Base-by-base conservation (phyloP, 1,140 invertebrate genomes). In the Brachionus angularis region DNA sequence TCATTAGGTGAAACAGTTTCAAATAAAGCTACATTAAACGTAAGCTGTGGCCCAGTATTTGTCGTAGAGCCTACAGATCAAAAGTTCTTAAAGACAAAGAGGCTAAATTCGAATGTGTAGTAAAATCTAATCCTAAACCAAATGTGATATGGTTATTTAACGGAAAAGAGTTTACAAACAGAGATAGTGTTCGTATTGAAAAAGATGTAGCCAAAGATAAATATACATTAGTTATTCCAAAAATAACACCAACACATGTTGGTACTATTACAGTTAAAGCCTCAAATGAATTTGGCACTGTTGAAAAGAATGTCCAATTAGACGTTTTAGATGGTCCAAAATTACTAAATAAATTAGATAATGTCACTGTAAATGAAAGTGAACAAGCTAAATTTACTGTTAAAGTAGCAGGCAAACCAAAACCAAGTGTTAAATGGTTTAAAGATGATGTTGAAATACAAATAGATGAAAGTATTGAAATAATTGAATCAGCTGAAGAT, bases 131-230 rank as follows among this genome's bases (percentile, higher is more conserved):
- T 79, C 91, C 91, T 29, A 84, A 86, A 10, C 91, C 91, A 2
- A 87, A 87, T 79, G 87, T 94, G 3, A 86, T 85, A 23, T 95
- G 91, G 91, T 86, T 90, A 67, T 62, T 80, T 71, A 78, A 79
- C 29, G 77, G 74, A 16, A 36, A 77, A 29, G 39, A 42, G 39
- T 16, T 42, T 16, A 42, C 39, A 10, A 42, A 16, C 39, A 10
- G 39, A 10, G 39, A 42, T 16, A 16, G 39, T 16, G 39, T 42
- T 10, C 39, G 39, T 10, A 42, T 42, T 10, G 39, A 42, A 16
- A 42, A 42, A 16, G 39, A 42, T 16, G 39, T 42, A 16, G 39
- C 39, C 39, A 42, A 42, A 10, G 39, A 42, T 16, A 42, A 42
- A 16, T 42, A 42, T 16, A 10, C 39, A 16, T 16, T 42, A 16